Evolutionary conservation across 2,797 vertebrate genomes (phyloP).

Genomic region (Geotrypetes seraphini): DNA sequence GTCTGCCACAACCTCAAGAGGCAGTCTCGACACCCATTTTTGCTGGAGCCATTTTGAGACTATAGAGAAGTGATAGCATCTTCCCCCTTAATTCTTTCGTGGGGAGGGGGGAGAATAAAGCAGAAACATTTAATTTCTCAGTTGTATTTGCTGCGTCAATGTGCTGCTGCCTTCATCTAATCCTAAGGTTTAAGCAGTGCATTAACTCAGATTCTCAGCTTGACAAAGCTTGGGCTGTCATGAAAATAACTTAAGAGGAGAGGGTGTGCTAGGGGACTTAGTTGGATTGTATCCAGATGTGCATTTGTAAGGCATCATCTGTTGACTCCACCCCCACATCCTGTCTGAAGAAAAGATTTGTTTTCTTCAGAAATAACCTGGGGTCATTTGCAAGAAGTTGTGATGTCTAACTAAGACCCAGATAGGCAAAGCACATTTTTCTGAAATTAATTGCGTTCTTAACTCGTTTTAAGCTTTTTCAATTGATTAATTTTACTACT

Average conservation of each 20-base stretch:
- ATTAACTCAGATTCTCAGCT: conserved; percentile 56
- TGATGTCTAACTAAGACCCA: conserved; percentile 44
- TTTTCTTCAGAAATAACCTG: conserved; percentile 47
- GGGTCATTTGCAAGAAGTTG: conserved; percentile 46
- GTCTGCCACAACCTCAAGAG: too few species aligned
- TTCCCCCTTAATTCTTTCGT: too few species aligned
- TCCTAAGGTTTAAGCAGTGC: conserved; percentile 41
- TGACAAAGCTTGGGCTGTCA: conserved; percentile 58
- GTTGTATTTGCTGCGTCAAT: too few species aligned
- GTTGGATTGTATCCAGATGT: conserved; percentile 53
- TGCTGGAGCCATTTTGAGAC: too few species aligned
- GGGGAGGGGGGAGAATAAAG: too few species aligned
- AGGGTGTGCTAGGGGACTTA: conserved; percentile 56
- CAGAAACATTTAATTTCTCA: too few species aligned
- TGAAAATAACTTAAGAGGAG: conserved; percentile 63
- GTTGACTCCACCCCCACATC: conserved; percentile 51
- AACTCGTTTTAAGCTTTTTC: conserved; percentile 17
- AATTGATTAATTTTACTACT: conserved; percentile 1
- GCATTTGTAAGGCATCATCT: conserved; percentile 58
- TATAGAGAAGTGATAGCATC: too few species aligned
- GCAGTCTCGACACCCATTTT: too few species aligned
- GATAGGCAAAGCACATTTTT: conserved; percentile 28
- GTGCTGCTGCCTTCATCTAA: too few species aligned
- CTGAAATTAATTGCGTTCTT: conserved; percentile 27
- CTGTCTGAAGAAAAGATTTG: conserved; percentile 50